Conservation (phyloP, 2,113 vertebrate species). For the Oryzias javanicus region DNA sequence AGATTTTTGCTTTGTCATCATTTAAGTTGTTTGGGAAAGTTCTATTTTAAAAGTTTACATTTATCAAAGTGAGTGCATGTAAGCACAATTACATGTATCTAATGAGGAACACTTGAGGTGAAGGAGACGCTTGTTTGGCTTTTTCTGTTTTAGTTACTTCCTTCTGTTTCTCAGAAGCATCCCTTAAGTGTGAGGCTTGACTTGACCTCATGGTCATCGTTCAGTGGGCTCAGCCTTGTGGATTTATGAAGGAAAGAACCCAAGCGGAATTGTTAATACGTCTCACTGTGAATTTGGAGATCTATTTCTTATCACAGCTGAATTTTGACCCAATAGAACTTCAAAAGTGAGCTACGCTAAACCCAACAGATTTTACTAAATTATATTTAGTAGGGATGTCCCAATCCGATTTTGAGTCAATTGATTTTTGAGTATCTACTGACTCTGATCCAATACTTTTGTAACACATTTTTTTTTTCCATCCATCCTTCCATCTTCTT, state of each 20-base stretch:
- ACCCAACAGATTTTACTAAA: not conserved
- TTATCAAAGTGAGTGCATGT: not conserved
- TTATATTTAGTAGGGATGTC: not conserved
- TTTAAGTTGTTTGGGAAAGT: conserved; percentile 25
- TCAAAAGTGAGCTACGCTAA: not conserved
- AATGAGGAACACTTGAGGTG: too few species aligned
- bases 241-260: not conserved
- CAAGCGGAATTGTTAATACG: not conserved
- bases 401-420: too few species aligned
- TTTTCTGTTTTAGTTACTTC: too few species aligned
- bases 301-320: not conserved
- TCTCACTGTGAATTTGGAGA: conserved; percentile 8
- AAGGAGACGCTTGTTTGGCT: too few species aligned
- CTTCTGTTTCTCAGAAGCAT: too few species aligned
- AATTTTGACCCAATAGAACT: not conserved
- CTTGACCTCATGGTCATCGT: not conserved
- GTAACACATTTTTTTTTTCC: too few species aligned
- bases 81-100: too few species aligned
- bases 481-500: too few species aligned
- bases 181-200: not conserved
- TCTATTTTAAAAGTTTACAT: not conserved
- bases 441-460: too few species aligned
- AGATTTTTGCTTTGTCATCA: conserved; percentile 40
- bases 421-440: too few species aligned
- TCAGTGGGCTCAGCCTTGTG: not conserved